Evolutionary conservation across 1,140 invertebrate species (phyloP).

Genomic region (Scaptomyza montana): DNA sequence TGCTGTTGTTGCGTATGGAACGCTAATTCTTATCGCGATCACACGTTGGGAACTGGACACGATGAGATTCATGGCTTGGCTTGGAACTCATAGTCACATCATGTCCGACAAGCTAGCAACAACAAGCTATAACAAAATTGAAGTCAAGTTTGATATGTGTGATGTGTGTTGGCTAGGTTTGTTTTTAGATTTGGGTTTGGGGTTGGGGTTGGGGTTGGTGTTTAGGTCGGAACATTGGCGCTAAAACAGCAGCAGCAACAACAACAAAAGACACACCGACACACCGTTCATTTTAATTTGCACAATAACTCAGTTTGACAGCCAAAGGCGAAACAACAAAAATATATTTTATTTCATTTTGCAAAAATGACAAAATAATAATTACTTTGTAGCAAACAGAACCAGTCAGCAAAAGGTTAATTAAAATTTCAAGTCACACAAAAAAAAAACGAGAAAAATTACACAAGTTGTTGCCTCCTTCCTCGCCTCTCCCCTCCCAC

Average conservation of each 20-base stretch:
- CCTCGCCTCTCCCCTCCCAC: conserved; percentile 16
- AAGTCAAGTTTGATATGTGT: conserved; percentile 53
- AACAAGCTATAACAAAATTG: conserved; percentile 30
- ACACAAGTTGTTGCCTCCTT: conserved; percentile 30
- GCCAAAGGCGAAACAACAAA: conserved; percentile 34
- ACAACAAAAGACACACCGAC: conserved; percentile 73
- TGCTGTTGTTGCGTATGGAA: conserved; percentile 26
- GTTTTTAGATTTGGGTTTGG: conserved; percentile 10
- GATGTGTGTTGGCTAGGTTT: conserved; percentile 12
- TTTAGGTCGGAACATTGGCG: conserved; percentile 45
- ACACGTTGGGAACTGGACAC: conserved; percentile 40
- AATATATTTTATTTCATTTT: conserved; percentile 30
- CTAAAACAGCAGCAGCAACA: conserved; percentile 35
- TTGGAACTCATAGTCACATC: conserved; percentile 49
- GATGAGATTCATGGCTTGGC: conserved; percentile 44
- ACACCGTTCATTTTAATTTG: conserved; percentile 83
- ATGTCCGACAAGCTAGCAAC: conserved; percentile 50
- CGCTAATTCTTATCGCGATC: conserved; percentile 55
- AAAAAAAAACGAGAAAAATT: conserved; percentile 38
- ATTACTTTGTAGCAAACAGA: conserved; percentile 30
- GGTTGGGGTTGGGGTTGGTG: conserved; percentile 20
- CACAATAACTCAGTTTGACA: conserved; percentile 55
- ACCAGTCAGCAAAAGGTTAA: conserved; percentile 50
- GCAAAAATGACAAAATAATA: conserved; percentile 41
- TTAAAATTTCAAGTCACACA: conserved; percentile 83